These are phyloP conservation scores for Saturnia pavonia DNA, from an alignment of 2,888 invertebrate genomes.

Conservation along the genomic window DNA sequence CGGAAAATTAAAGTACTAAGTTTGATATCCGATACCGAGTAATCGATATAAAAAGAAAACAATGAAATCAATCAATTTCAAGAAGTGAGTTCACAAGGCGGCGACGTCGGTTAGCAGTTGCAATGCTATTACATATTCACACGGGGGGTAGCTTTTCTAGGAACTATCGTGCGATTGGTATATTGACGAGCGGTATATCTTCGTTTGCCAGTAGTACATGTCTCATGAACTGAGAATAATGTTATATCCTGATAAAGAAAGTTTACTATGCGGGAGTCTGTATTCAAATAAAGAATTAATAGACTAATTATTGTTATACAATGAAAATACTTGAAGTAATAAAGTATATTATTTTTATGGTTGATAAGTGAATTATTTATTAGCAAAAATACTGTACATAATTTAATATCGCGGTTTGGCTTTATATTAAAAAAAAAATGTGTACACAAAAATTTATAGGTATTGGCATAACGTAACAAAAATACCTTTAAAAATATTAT, in stretches of 20 bases:
- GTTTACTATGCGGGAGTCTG: not conserved
- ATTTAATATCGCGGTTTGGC: no score
- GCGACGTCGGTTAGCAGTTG: slow-evolving; percentile 10
- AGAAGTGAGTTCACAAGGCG: not conserved
- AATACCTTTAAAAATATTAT: no score
- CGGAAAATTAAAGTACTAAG: not conserved
- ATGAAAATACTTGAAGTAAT: not conserved
- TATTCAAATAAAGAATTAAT: not conserved
- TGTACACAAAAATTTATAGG: no score
- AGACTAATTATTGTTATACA: not conserved
- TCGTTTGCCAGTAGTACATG: slow-evolving; percentile 20
- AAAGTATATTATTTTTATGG: no score
- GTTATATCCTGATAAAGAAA: not conserved
- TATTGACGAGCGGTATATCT: slow-evolving; percentile 23
- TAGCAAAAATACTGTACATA: no score
- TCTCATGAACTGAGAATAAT: not conserved
- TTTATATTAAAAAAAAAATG: no score
- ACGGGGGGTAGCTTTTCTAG: slow-evolving; percentile 38
- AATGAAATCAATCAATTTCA: slow-evolving; percentile 1
- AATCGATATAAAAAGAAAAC: not conserved
- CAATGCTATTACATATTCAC: slow-evolving; percentile 47
- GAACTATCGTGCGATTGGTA: slow-evolving; percentile 53
- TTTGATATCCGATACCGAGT: not conserved
- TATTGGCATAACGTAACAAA: no score
- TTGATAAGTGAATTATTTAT: no score